Evolutionary conservation across 2,113 vertebrate genomes (phyloP).

Genomic region (Bubo scandiacus): DNA sequence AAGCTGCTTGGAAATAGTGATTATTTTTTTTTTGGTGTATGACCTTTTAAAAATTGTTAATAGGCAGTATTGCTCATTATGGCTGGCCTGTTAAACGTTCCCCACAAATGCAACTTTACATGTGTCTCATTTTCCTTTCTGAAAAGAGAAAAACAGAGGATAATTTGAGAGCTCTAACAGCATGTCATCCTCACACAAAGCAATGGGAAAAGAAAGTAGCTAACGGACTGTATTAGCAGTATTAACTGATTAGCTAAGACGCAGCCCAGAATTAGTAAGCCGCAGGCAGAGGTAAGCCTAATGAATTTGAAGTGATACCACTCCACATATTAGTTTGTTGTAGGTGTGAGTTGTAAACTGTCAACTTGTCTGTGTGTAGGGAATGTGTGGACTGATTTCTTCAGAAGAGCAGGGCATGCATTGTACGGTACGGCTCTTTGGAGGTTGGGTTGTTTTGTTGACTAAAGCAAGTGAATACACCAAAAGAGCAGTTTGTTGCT

Average conservation of each 20-base stretch:
- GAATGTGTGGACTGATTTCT: fast-evolving
- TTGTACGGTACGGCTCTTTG: neutral
- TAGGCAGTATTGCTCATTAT: fast-evolving
- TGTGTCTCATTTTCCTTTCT: neutral
- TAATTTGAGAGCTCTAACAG: neutral
- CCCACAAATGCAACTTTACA: neutral
- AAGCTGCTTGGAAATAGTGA: neutral
- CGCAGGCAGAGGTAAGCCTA: neutral
- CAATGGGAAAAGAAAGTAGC: too few species aligned
- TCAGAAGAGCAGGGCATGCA: neutral
- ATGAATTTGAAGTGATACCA: neutral
- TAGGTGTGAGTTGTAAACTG: neutral
- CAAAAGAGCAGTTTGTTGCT: neutral
- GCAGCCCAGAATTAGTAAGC: neutral
- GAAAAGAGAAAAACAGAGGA: neutral
- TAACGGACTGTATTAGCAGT: too few species aligned
- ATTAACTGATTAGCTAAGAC: neutral
- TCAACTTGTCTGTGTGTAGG: neutral
- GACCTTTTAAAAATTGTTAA: fast-evolving
- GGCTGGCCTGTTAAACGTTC: fast-evolving
- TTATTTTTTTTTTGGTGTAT: neutral
- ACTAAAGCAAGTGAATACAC: neutral
- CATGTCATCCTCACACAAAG: neutral
- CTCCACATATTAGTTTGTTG: too few species aligned
- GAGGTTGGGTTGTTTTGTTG: neutral